Evolutionary conservation across 2,888 invertebrate species (phyloP).

Genomic region (Cyaniris semiargus): DNA sequence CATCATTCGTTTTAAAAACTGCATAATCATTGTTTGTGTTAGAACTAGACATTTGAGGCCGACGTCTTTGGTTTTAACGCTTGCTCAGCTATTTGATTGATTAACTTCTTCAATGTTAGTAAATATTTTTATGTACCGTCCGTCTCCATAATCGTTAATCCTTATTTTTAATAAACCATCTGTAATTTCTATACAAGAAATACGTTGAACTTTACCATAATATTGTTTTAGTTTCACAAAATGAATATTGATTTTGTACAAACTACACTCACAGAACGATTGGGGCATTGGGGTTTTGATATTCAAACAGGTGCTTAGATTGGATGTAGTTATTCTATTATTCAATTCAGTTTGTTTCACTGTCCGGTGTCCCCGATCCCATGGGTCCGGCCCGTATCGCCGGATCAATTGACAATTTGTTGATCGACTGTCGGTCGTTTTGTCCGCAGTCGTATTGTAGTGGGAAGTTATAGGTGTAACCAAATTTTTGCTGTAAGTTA

Average conservation of each 20-base stretch:
- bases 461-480: neutral
- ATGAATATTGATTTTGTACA: neutral
- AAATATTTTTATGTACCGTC: neutral
- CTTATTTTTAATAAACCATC: too few relatives aligned
- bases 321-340: neutral
- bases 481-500: neutral
- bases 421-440: constrained; percentile 52
- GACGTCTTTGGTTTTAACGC: neutral
- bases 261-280: neutral
- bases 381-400: constrained; percentile 44
- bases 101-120: neutral
- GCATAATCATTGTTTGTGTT: neutral
- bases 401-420: constrained; percentile 62
- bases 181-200: too few relatives aligned
- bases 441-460: constrained; percentile 49
- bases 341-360: constrained; percentile 3
- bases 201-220: neutral
- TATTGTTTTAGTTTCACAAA: neutral
- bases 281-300: neutral
- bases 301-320: neutral
- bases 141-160: neutral
- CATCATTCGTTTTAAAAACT: neutral
- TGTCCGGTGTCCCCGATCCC: constrained; percentile 43
- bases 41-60: constrained; percentile 3
- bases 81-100: neutral